Evolutionary conservation across 2,113 vertebrate species (phyloP), one percentile per base, ranked within the genome.

Genomic region (Cryptomyrus ogoouensis): DNA sequence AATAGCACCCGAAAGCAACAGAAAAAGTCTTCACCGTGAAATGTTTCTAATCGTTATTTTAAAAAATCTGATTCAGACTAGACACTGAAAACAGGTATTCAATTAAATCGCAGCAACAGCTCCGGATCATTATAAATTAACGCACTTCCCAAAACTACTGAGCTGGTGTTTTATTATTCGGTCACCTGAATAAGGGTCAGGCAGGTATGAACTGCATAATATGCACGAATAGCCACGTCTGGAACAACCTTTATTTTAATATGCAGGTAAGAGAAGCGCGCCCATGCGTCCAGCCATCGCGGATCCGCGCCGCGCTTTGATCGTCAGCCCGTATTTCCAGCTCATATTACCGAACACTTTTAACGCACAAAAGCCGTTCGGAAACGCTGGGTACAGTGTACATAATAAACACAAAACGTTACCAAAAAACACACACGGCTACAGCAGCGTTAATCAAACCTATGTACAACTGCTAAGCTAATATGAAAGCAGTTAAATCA

Each of bases 271-370:
- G 35, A 42, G 35, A 13, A 77, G 35, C 31, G 13, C 70, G 74
- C 31, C 74, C 35, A 42, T 77, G 31, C 1, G 27, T 77, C 12
- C 74, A 17, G 35, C 1, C 15, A 19, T 31, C 62, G n/a, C 62
- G 62, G 62, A 70, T 27, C 62, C 62, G 62, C n/a, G 62, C 62
- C 58, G n/a, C 27, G 85, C 49, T 87, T 87, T 53, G 49, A 87
- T 87, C 85, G 19, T 42, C 44, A 88, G 21, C 42, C 56, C 7
- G 24, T 47, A 70, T 66, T 46, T 46, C 62, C 19, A 70, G 39
- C 87, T 88, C 87, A 70, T 42, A 17, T 56, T 88, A 88, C 56
- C 42, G 31, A 5, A 88, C 39, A 70, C n/a, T 70, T 70, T 70
- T 70, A 70, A 77, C 35, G 15, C 74, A 77, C 74, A 77, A 77